A percentile compares a stretch with the other conserved stretches of the same genome.
These are phyloP conservation scores for Apis florea DNA, from an alignment of 1,140 invertebrate genomes.

Conservation along the genomic window DNA sequence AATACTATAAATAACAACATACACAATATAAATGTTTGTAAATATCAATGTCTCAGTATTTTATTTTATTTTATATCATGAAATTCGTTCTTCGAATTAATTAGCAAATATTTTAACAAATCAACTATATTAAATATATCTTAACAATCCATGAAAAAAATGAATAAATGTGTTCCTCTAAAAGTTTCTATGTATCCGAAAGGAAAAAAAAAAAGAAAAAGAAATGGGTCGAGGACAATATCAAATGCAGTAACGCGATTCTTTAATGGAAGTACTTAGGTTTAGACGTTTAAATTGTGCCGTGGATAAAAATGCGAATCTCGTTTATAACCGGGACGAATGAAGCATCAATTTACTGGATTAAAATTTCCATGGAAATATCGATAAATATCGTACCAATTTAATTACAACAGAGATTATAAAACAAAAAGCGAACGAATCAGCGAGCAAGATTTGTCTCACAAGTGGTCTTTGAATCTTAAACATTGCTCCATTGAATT, in stretches of 20 bases:
- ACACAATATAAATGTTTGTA: too few relatives aligned
- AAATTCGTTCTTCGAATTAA: too few relatives aligned
- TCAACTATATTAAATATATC: too few relatives aligned
- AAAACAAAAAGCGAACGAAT: neutral
- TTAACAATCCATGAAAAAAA: too few relatives aligned
- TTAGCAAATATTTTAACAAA: too few relatives aligned
- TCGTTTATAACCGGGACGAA: conserved; percentile 32
- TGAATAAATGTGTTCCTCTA: neutral
- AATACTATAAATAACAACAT: too few relatives aligned
- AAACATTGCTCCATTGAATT: conserved; percentile 1
- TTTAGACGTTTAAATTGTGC: conserved; percentile 2
- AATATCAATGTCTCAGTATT: too few relatives aligned
- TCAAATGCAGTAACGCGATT: conserved; percentile 11
- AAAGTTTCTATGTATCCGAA: too few relatives aligned
- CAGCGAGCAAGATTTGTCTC: neutral
- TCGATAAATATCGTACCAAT: conserved; percentile 43
- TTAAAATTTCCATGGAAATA: conserved; percentile 32
- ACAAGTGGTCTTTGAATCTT: conserved; percentile 3
- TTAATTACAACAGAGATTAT: conserved; percentile 32
- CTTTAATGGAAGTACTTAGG: conserved; percentile 20
- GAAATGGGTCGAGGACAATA: neutral
- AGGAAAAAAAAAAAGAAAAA: neutral
- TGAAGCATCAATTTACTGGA: conserved; percentile 34
- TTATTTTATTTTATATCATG: too few relatives aligned
- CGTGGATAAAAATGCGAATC: conserved; percentile 2